These are phyloP conservation scores for Darevskia nairensis DNA, from an alignment of 2,797 vertebrate species.

Conservation along the genomic window DNA sequence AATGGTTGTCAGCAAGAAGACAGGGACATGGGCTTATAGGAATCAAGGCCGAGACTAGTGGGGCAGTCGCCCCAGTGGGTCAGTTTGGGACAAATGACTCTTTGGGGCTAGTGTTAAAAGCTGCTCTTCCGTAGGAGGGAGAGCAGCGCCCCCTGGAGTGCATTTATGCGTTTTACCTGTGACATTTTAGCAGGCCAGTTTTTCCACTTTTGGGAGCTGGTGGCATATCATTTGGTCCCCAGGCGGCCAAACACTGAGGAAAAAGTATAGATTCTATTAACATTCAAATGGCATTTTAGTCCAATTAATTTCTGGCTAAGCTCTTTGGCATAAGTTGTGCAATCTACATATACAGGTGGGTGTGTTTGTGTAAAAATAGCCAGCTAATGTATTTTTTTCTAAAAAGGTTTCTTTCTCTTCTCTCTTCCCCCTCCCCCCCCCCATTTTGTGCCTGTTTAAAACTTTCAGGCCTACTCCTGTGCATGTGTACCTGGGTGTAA, in stretches of 20 bases:
- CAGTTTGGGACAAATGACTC: background rate
- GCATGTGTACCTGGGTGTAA: no score
- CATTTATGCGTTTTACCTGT: background rate
- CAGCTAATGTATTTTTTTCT: slow-evolving; percentile 23
- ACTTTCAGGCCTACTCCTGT: slow-evolving; percentile 28
- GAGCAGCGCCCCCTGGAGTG: slow-evolving; percentile 6
- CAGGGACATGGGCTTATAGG: no score
- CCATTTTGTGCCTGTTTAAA: background rate
- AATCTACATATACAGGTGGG: background rate
- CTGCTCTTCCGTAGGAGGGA: background rate
- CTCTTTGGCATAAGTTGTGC: slow-evolving; percentile 5
- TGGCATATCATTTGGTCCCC: slow-evolving; percentile 15
- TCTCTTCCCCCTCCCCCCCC: background rate
- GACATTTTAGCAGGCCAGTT: slow-evolving; percentile 23
- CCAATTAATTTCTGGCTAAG: slow-evolving; percentile 43
- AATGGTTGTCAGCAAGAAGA: no score
- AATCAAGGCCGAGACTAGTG: no score
- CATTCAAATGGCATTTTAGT: slow-evolving; percentile 41
- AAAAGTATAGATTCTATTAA: slow-evolving; percentile 38
- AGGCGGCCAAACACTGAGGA: slow-evolving; percentile 10
- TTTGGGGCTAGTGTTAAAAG: background rate
- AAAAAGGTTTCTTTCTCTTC: slow-evolving; percentile 36
- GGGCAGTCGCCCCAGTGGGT: no score
- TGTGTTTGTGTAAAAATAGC: background rate
- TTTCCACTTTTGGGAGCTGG: slow-evolving; percentile 6